Percentiles rank a stretch among this genome's conserved stretches.
Evolutionary conservation across 2,797 vertebrate species (phyloP).

Genomic region (Tenualosa ilisha): DNA sequence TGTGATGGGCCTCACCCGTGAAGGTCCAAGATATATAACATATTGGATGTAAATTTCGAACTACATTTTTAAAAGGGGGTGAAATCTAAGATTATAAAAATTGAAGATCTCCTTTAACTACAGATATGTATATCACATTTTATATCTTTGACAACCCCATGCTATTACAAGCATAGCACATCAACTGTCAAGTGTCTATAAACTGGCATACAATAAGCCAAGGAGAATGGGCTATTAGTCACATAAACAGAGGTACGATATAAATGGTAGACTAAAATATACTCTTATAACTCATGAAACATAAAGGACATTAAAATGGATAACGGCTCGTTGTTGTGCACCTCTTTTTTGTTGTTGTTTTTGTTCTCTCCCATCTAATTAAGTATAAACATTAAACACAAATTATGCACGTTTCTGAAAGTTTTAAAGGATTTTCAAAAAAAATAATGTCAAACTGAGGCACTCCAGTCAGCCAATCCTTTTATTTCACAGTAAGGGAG

Average conservation of each 20-base stretch:
- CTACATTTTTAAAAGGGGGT: slow-evolving; percentile 1
- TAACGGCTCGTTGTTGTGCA: background rate
- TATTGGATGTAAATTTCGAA: slow-evolving; percentile 8
- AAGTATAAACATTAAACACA: background rate
- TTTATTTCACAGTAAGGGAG: background rate
- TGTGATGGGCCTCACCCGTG: slow-evolving; percentile 45
- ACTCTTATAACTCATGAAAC: background rate
- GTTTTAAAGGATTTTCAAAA: background rate
- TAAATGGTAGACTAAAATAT: background rate
- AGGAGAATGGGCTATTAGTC: background rate
- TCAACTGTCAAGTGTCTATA: slow-evolving; percentile 14
- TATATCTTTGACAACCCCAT: background rate
- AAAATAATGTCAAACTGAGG: background rate
- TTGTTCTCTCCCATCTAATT: background rate
- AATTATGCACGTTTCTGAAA: background rate
- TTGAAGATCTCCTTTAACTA: background rate
- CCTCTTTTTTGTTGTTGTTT: background rate
- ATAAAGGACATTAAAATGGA: background rate
- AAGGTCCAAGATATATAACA: slow-evolving; percentile 28
- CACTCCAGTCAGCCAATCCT: background rate
- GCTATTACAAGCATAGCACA: slow-evolving; percentile 1
- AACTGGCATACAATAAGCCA: background rate
- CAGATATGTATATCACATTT: slow-evolving; percentile 4
- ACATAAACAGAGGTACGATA: background rate
- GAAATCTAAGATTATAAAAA: background rate